Conservation (phyloP, 2,797 vertebrate genomes). For the Myotis myotis region DNA sequence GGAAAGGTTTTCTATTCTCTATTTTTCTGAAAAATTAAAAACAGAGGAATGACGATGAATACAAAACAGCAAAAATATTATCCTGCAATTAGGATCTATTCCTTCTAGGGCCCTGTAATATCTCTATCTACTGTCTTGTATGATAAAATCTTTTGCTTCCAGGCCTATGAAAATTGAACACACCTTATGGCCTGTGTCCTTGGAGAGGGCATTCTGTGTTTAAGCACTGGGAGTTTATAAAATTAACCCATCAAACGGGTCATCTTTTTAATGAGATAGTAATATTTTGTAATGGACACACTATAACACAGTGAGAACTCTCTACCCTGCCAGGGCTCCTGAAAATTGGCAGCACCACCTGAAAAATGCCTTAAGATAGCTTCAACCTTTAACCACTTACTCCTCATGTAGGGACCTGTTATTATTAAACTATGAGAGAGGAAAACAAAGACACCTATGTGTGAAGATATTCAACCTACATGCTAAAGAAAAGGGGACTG, state of each 20-base stretch:
- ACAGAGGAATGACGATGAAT: neutral
- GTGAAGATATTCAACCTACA: too few relatives aligned
- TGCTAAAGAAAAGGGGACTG: neutral
- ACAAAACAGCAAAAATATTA: neutral
- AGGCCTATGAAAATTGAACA: neutral
- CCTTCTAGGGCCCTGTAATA: neutral
- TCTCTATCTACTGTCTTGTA: neutral
- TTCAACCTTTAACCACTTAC: neutral
- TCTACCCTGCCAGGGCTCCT: too few relatives aligned
- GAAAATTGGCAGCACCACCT: neutral
- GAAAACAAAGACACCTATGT: neutral
- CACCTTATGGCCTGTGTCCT: neutral
- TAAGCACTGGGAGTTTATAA: neutral
- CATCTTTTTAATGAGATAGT: neutral
- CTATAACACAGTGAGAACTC: neutral
- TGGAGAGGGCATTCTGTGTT: neutral
- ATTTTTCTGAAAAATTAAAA: neutral
- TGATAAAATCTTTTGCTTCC: neutral
- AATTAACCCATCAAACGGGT: neutral
- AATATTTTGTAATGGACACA: neutral
- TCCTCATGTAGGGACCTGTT: neutral
- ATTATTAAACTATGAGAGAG: neutral
- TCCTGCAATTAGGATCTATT: neutral
- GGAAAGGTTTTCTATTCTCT: neutral
- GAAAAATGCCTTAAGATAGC: neutral